Base-by-base conservation (phyloP, 1,140 invertebrate species). In the Pseudomyrmex sp. region DNA sequence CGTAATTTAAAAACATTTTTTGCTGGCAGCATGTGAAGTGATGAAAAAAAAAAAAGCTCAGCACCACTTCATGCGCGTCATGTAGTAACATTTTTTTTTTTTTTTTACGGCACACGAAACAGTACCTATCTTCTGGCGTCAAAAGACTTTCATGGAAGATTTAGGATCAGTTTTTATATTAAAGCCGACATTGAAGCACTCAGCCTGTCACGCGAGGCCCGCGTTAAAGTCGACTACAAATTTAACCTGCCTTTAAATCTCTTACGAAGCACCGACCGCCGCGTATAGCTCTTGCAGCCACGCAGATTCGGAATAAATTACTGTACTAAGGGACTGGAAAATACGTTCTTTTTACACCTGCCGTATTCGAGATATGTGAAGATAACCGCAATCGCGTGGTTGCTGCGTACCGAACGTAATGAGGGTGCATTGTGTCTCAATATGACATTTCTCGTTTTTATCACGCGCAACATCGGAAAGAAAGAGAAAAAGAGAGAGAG, bases 221-320 rank as follows among this genome's bases (percentile, higher is more conserved):
- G 48, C 20, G 54, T 80, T 80, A 80, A 72, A 70, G 23, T 72
- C 54, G 54, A 5, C 7, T 35, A 46, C 44, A 59, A 72, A 80
- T 80, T 80, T 59, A 59, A 80, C 15, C 44, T 7, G 20, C 18
- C 44, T 80, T 80, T 80, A 80, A 59, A 80, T 70, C 15, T 80
- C n/a, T 80, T 70, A 70, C 35, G 18, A 70, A 50, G 46, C 68
- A 44, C 35, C 20, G 20, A 4, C 65, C 52, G 13, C 52, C 5
- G n/a, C 13, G 20, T 12, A 18, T 18, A 35, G 44, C n/a, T 4
- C 69, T 79, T 59, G 44, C 65, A 20, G 54, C 63, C 65, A 70
- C 35, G n/a, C 44, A 59, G 65, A 79, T 79, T 80, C 54, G 20
- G 66, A 80, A 80, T 80, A 72, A 72, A 80, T 80, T 80, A 79